Evolutionary conservation across 2,113 vertebrate species (phyloP).

Genomic region (Melanocharis versteri): DNA sequence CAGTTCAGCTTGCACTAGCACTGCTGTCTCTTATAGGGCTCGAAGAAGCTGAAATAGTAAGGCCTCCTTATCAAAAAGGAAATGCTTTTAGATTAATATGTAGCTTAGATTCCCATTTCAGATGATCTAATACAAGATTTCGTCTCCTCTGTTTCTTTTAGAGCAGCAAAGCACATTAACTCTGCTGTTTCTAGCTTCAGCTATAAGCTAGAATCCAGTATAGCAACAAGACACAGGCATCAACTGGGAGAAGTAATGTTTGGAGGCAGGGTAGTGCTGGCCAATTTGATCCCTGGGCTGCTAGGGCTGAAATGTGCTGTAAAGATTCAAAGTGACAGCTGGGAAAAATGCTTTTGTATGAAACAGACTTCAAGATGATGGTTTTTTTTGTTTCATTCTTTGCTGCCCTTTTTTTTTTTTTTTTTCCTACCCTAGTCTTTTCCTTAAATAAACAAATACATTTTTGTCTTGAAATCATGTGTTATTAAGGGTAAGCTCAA

Average conservation of each 20-base stretch:
- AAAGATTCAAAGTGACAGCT: background rate
- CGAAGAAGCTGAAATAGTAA: background rate
- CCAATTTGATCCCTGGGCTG: background rate
- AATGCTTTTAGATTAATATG: background rate
- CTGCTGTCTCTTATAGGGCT: background rate
- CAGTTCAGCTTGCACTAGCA: background rate
- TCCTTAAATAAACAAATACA: background rate
- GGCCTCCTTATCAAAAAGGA: background rate
- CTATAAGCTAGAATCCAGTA: background rate
- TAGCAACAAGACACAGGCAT: background rate
- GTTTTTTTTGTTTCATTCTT: background rate
- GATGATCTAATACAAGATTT: background rate
- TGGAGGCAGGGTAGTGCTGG: background rate
- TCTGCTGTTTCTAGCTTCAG: background rate
- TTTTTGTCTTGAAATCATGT: background rate
- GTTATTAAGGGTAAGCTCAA: background rate
- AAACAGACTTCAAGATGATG: background rate
- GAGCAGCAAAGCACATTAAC: background rate
- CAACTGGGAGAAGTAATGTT: background rate
- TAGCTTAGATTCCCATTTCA: background rate
- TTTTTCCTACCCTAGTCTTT: background rate
- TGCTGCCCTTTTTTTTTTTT: background rate
- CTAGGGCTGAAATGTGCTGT: background rate
- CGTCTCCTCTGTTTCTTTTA: background rate
- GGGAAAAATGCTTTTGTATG: background rate